Evolutionary conservation across 2,797 vertebrate species (phyloP), one percentile per base, ranked within the genome.

Genomic region (Halcyon badia): DNA sequence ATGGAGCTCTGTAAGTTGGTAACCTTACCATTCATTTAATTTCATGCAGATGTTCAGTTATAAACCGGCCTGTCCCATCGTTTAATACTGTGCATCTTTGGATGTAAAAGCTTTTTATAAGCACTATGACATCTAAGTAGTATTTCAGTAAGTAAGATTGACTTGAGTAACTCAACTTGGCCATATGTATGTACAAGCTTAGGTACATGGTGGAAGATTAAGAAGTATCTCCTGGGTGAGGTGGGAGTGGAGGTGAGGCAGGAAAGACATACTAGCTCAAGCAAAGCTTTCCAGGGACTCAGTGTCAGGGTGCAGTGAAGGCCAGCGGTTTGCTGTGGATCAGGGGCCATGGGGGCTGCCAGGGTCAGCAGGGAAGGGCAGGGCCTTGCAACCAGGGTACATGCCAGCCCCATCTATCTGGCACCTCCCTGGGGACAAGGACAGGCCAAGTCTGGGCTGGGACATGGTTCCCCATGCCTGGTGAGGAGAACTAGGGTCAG

Each of bases 381-480:
- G 49, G n/a, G 24, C 21, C 25, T 78, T 12, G 20, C 11, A 42
- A 13, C 17, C 16, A 60, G 24, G 28, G 31, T 2, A 0, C 6
- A 3, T 30, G 22, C 31, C 25, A 33, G 42, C 10, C 70, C 13
- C 13, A n/a, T 46, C 18, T 20, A 14, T 13, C 21, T 14, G 19
- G 8, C 35, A 58, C 6, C 30, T 64, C 28, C 21, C 10, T 22
- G 37, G 37, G 37, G 24, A 57, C 1, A 2, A 33, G 31, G 15
- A 51, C 21, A 5, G 20, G 48, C 31, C 1, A 0, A 72, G 44
- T 17, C 41, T 42, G n/a, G 19, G 16, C 24, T 0, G 1, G 28
- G 22, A 18, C 0, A 0, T 17, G 1, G 2, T 39, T 14, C 52
- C 15, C 26, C 17, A 35, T 46, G 33, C 15, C n/a, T 35, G 10